Evolutionary conservation across 2,888 invertebrate species (phyloP).

Genomic region (Chironomus tentans): DNA sequence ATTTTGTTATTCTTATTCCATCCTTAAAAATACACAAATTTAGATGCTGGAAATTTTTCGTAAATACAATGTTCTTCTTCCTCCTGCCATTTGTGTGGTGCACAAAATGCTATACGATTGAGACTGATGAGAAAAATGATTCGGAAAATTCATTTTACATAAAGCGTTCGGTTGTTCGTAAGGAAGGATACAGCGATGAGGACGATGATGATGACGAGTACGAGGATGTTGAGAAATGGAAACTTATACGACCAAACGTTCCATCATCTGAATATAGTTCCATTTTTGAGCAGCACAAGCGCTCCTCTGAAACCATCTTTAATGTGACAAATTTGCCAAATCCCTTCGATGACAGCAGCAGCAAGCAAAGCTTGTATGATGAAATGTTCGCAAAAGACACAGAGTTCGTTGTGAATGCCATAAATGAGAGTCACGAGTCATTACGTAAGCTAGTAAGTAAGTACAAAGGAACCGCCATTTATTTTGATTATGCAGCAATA

Average conservation of each 20-base stretch:
- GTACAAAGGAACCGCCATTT: background rate
- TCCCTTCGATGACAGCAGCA: background rate
- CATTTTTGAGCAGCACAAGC: background rate
- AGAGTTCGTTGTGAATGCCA: conserved; percentile 31
- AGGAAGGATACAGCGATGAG: conserved; percentile 2
- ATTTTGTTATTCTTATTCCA: too few relatives aligned
- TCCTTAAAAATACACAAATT: too few relatives aligned
- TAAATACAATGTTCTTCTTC: conserved; percentile 4
- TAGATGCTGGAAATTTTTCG: background rate
- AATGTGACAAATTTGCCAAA: background rate
- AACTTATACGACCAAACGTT: background rate
- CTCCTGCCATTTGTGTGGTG: conserved; percentile 9
- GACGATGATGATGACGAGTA: background rate
- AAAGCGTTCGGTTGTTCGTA: background rate
- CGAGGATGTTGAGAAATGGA: background rate
- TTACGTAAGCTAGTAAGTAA: conserved; percentile 30
- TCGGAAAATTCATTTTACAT: conserved; percentile 1
- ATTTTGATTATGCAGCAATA: background rate
- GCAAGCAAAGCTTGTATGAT: background rate
- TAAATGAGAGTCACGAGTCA: conserved; percentile 32
- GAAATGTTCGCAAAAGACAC: conserved; percentile 30
- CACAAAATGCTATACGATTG: background rate
- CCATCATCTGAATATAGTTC: background rate
- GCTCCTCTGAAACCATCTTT: conserved; percentile 7
- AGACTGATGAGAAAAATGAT: background rate